Percentiles rank a stretch among this genome's conserved stretches.
phyloP scores from a whole-genome alignment of 2,113 vertebrate species.

The Strigops habroptila region DNA sequence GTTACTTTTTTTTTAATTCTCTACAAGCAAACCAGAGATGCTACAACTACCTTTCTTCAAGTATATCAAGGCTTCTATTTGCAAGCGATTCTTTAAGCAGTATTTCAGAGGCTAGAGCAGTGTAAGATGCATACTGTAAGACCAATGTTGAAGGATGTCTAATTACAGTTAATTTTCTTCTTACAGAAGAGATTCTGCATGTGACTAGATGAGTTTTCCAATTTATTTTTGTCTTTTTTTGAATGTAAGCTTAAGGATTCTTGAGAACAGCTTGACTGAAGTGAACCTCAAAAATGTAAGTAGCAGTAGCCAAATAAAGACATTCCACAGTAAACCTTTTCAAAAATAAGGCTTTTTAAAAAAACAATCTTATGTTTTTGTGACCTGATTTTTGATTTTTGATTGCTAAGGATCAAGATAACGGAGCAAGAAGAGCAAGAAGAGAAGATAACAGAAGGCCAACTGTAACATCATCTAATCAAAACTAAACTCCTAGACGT shows the following conservation, averaged over 20 bases:
- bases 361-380: neutral
- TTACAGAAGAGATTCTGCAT: neutral
- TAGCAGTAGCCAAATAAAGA: neutral
- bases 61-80: neutral
- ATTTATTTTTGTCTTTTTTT: neutral
- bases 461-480: slow-evolving; percentile 23
- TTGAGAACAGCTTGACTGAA: neutral
- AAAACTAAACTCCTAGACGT: slow-evolving; percentile 21
- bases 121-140: neutral
- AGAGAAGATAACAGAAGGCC: neutral
- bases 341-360: neutral
- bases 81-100: neutral
- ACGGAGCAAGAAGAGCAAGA: neutral
- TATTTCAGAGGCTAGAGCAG: neutral
- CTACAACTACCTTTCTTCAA: neutral
- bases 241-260: neutral
- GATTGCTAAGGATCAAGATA: neutral
- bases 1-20: neutral
- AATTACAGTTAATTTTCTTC: neutral
- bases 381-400: neutral
- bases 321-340: neutral
- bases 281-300: neutral
- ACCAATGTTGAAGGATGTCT: neutral
- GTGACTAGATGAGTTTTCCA: neutral
- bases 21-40: neutral